A percentile compares a stretch with the other conserved stretches of the same genome.
phyloP scores from a whole-genome alignment of 2,888 invertebrate species.

The Hedychridium roseum region DNA sequence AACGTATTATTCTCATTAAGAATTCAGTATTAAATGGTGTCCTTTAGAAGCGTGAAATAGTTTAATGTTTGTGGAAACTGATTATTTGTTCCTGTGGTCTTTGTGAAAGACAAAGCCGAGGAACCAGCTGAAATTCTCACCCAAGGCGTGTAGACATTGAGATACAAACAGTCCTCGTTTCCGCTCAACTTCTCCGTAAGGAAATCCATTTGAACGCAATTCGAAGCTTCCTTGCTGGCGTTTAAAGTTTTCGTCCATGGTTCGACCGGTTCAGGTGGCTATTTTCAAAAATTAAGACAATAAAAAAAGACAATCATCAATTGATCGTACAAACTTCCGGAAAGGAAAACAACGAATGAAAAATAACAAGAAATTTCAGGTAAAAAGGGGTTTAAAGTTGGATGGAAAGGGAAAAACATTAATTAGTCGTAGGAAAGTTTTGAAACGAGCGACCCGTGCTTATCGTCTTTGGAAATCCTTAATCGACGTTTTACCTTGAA shows the following conservation, averaged over 20 bases:
- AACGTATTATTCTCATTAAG: neutral
- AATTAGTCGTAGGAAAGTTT: too few relatives aligned
- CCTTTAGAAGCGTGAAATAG: neutral
- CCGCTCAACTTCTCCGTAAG: slow-evolving; percentile 20
- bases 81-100: neutral
- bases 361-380: too few relatives aligned
- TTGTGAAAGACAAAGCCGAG: neutral
- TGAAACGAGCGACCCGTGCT: too few relatives aligned
- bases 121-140: slow-evolving; percentile 16
- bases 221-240: slow-evolving; percentile 24
- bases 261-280: slow-evolving; percentile 32
- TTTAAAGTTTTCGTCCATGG: slow-evolving; percentile 30
- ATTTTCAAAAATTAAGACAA: neutral
- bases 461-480: too few relatives aligned
- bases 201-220: slow-evolving; percentile 31
- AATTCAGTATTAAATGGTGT: neutral
- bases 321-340: too few relatives aligned
- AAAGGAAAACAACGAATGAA: too few relatives aligned
- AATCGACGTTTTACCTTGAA: neutral
- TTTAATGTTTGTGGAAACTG: neutral
- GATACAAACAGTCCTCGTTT: slow-evolving; percentile 38
- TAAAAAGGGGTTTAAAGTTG: too few relatives aligned
- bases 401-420: too few relatives aligned
- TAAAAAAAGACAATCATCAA: neutral
- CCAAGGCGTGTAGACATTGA: slow-evolving; percentile 39